Evolutionary conservation across 1,140 invertebrate species (phyloP), one percentile per base, ranked within the genome.

Genomic region (Euura lappo): DNA sequence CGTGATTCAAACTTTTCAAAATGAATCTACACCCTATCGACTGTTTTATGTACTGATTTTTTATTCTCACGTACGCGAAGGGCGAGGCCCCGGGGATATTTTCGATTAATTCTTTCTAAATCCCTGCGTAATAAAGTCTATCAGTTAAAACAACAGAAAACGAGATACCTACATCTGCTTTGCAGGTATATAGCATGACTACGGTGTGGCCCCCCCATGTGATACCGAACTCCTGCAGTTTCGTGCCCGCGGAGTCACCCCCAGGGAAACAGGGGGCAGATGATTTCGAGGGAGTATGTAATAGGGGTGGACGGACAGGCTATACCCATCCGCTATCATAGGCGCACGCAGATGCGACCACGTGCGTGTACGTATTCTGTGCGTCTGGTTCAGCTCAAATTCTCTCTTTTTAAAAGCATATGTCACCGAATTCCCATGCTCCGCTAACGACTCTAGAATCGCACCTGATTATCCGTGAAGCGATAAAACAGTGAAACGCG

Each of bases 351-450:
- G 51, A 60, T 60, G 51, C 51, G 51, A 28, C 28, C 28, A 28
- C 28, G 28, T 28, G 28, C 28, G 28, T 28, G 28, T 28, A 28
- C 28, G 28, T 28, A 28, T 1, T 28, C 28, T 28, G 45, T 70
- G 11, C 69, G 42, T 70, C 45, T 28, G 66, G 28, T 42, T 68
- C 28, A 44, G 8, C 10, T 60, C 51, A 76, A 65, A 72, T 74
- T 72, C 71, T 10, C 64, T 72, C 8, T 28, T 28, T 44, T 74
- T 72, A 42, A 42, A 47, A 72, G 76, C 84, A 85, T 80, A 85
- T 86, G 85, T 81, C 80, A 77, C 74, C 67, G 76, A 80, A 85
- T 85, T 86, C 83, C 84, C 85, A 86, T 85, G 81, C 76, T 79
- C 76, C 42, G 74, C 68, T 76, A 68, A 45, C 64, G 65, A 72